Evolutionary conservation across 2,113 vertebrate genomes (phyloP).

Genomic region (Poeciliopsis prolifica): DNA sequence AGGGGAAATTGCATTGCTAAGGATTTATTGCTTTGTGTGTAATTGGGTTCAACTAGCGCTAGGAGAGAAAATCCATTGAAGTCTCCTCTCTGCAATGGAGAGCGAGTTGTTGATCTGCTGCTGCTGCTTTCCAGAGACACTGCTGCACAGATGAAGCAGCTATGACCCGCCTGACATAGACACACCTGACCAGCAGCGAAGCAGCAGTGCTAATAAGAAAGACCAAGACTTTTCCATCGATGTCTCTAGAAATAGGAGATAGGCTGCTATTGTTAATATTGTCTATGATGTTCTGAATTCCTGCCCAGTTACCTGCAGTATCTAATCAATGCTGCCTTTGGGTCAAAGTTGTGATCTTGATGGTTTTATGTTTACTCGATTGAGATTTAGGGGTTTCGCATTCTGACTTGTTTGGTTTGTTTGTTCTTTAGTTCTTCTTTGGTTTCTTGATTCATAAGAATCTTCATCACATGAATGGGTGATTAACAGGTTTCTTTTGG

Average conservation of each 20-base stretch:
- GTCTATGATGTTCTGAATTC: neutral
- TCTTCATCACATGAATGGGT: too few species aligned
- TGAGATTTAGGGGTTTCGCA: too few species aligned
- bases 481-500: too few species aligned
- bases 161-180: slow-evolving; percentile 11
- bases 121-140: slow-evolving; percentile 36
- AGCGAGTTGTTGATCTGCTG: slow-evolving; percentile 44
- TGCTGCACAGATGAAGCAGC: slow-evolving; percentile 1
- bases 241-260: slow-evolving; percentile 1
- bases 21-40: slow-evolving; percentile 82
- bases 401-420: too few species aligned
- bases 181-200: slow-evolving; percentile 13
- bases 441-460: too few species aligned
- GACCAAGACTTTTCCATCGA: slow-evolving; percentile 12
- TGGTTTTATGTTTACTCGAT: too few species aligned
- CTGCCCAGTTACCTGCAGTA: neutral
- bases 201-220: slow-evolving; percentile 7
- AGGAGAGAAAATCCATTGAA: slow-evolving; percentile 76
- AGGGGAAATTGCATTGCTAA: slow-evolving; percentile 78
- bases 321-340: too few species aligned
- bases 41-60: slow-evolving; percentile 80
- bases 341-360: too few species aligned
- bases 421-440: too few species aligned
- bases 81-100: slow-evolving; percentile 48
- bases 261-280: neutral